Evolutionary conservation across 2,797 vertebrate species (phyloP).

Genomic region (Danionella dracula): DNA sequence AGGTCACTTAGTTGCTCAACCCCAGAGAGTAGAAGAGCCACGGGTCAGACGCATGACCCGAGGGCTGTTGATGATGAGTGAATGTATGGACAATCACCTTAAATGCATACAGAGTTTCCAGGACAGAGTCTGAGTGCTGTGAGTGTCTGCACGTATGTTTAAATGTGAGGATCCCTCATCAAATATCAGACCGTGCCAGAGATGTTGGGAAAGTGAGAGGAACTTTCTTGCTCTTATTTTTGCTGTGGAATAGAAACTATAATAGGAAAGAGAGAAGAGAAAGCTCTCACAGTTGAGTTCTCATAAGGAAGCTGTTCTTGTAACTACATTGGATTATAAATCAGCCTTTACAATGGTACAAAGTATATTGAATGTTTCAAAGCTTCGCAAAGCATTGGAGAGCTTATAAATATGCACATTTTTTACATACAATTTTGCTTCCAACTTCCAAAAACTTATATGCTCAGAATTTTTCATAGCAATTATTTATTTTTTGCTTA

Average conservation of each 20-base stretch:
- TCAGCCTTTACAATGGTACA: no score
- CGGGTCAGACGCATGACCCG: constrained; percentile 9
- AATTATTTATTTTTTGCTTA: no score
- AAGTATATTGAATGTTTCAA: no score
- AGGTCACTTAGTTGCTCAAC: constrained; percentile 74
- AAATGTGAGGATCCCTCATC: not conserved
- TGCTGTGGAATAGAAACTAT: not conserved
- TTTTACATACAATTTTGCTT: no score
- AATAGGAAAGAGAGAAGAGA: not conserved
- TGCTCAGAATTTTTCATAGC: no score
- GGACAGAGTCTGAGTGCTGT: constrained; percentile 1
- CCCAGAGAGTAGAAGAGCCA: not conserved
- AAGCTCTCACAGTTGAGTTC: no score
- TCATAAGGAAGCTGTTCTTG: no score
- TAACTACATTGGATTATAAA: no score
- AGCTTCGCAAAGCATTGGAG: no score
- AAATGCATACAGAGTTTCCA: constrained; percentile 28
- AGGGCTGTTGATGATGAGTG: constrained; percentile 35
- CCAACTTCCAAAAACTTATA: no score
- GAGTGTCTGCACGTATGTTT: constrained; percentile 20
- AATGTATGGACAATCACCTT: constrained; percentile 50
- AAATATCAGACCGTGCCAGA: not conserved
- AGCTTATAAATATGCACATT: no score
- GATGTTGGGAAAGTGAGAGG: not conserved
- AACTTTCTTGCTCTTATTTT: not conserved